Conservation (phyloP, 2,113 vertebrate genomes). For the Chauna torquata region DNA sequence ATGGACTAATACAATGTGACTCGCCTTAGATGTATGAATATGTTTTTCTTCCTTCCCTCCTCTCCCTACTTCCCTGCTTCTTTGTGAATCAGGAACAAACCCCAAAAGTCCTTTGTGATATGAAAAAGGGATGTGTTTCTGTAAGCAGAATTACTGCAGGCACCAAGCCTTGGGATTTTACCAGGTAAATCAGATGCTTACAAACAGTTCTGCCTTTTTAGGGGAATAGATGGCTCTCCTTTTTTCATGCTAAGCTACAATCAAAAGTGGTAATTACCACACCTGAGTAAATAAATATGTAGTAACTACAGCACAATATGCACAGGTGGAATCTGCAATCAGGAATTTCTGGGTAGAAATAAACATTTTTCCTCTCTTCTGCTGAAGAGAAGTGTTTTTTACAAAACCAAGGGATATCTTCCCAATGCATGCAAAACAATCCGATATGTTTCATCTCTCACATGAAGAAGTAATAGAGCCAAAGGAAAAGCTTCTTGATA, state of each 20-base stretch:
- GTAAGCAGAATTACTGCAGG: background rate
- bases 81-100: background rate
- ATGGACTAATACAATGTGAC: background rate
- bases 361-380: background rate
- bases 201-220: background rate
- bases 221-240: background rate
- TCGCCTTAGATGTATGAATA: background rate
- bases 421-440: background rate
- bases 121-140: background rate
- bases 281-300: background rate
- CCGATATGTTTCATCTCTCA: background rate
- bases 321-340: background rate
- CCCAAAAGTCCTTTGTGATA: background rate
- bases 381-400: background rate
- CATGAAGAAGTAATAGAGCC: background rate
- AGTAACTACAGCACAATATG: background rate
- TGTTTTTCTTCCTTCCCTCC: background rate
- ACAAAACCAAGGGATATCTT: background rate
- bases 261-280: background rate
- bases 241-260: background rate
- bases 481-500: background rate
- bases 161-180: background rate
- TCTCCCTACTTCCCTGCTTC: background rate
- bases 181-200: background rate
- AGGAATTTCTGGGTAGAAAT: background rate